Evolutionary conservation across 2,888 invertebrate genomes (phyloP).

Genomic region (Drosophila eohydei): DNA sequence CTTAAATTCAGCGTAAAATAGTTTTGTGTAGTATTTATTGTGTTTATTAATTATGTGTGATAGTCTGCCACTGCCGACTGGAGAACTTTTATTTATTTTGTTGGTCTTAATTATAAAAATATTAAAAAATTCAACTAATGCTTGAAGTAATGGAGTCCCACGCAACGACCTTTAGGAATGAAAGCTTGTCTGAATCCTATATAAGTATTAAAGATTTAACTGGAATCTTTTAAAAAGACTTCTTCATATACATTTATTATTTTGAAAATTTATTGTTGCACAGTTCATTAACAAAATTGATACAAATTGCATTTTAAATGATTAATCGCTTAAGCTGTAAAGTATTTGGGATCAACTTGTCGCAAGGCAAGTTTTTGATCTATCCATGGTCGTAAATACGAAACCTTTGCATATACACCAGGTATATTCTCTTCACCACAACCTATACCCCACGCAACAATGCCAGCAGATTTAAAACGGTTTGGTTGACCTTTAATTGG

Average conservation of each 20-base stretch:
- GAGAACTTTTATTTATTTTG: too few species aligned
- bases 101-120: too few species aligned
- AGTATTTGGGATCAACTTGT: conserved; percentile 60
- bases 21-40: too few species aligned
- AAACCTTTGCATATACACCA: conserved; percentile 91
- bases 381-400: conserved; percentile 89
- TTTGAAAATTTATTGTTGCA: background rate
- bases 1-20: too few species aligned
- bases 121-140: too few species aligned
- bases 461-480: conserved; percentile 86
- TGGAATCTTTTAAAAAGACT: too few species aligned
- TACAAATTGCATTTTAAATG: background rate
- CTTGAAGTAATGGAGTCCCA: too few species aligned
- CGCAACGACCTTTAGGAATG: too few species aligned
- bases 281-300: background rate
- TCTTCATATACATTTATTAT: background rate
- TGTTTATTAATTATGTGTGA: too few species aligned
- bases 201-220: too few species aligned
- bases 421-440: conserved; percentile 89
- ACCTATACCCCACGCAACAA: conserved; percentile 94
- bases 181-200: too few species aligned
- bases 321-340: conserved; percentile 55
- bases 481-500: conserved; percentile 85
- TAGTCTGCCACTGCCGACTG: too few species aligned
- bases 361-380: conserved; percentile 85